A percentile compares a stretch with the other conserved stretches of the same genome.
These are phyloP conservation scores for Scolopax rusticola DNA, from an alignment of 2,797 vertebrate species.

Conservation along the genomic window DNA sequence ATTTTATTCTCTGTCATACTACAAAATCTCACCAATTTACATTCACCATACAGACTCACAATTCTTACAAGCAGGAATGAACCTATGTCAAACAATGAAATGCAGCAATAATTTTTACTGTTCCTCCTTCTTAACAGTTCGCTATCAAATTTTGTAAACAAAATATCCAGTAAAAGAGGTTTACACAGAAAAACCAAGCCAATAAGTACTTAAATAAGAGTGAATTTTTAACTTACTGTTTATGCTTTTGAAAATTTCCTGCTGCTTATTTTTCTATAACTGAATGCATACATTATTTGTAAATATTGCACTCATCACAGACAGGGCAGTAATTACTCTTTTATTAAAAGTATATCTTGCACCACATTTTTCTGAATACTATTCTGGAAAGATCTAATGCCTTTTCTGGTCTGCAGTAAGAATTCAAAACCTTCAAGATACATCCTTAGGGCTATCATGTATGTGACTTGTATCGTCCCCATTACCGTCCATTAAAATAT, in stretches of 20 bases:
- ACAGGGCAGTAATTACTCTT: not conserved
- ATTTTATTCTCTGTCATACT: not conserved
- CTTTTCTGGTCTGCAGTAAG: not conserved
- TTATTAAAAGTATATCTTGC: not conserved
- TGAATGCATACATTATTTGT: not conserved
- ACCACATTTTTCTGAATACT: not conserved
- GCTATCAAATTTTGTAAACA: not conserved
- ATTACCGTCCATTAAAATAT: not conserved
- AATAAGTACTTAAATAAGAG: not conserved
- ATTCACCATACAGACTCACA: not conserved
- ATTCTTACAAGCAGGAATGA: not conserved
- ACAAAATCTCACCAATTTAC: not conserved
- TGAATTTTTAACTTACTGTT: not conserved
- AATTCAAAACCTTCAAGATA: not conserved
- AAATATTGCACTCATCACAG: not conserved
- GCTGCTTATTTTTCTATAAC: not conserved
- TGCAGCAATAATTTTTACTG: not conserved
- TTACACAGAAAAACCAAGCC: not conserved
- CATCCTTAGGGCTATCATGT: not conserved
- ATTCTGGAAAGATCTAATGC: not conserved
- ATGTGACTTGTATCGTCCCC: fast-evolving
- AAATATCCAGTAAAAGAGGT: not conserved
- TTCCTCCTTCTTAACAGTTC: not conserved
- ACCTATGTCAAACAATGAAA: not conserved
- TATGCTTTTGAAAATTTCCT: not conserved